phyloP scores from a whole-genome alignment of 2,888 invertebrate genomes.

The Chrysina gloriosa region DNA sequence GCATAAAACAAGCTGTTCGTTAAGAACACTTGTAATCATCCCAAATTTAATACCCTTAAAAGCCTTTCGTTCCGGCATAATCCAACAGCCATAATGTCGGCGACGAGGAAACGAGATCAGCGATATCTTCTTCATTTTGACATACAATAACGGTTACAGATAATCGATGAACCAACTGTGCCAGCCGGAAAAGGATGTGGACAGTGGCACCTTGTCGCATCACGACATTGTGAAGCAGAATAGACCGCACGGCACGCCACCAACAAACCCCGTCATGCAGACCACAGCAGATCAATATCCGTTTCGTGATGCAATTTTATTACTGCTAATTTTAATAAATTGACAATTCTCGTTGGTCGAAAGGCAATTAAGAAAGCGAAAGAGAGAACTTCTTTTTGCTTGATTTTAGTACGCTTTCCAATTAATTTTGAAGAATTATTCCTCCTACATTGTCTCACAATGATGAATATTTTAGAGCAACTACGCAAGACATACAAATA shows the following conservation, averaged over 20 bases:
- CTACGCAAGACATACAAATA: not conserved
- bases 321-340: constrained; percentile 34
- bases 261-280: constrained; percentile 11
- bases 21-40: constrained; percentile 30
- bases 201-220: constrained; percentile 20
- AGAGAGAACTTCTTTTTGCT: constrained; percentile 18
- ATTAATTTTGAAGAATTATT: constrained; percentile 24
- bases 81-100: constrained; percentile 21
- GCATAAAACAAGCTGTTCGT: constrained; percentile 29
- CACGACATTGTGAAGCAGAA: constrained; percentile 16
- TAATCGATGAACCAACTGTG: constrained; percentile 29
- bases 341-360: constrained; percentile 33
- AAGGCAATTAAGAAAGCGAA: constrained; percentile 22
- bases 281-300: constrained; percentile 31
- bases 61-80: constrained; percentile 18
- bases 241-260: constrained; percentile 21
- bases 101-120: constrained; percentile 18
- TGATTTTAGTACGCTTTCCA: constrained; percentile 12
- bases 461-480: not conserved
- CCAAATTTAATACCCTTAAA: constrained; percentile 33
- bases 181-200: constrained; percentile 15
- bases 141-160: constrained; percentile 15
- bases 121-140: constrained; percentile 29
- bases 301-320: constrained; percentile 35
- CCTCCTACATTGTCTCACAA: not conserved